A percentile compares a stretch with the other conserved stretches of the same genome.
These are phyloP conservation scores for Eurois occulta DNA, from an alignment of 2,888 invertebrate species.

Conservation along the genomic window DNA sequence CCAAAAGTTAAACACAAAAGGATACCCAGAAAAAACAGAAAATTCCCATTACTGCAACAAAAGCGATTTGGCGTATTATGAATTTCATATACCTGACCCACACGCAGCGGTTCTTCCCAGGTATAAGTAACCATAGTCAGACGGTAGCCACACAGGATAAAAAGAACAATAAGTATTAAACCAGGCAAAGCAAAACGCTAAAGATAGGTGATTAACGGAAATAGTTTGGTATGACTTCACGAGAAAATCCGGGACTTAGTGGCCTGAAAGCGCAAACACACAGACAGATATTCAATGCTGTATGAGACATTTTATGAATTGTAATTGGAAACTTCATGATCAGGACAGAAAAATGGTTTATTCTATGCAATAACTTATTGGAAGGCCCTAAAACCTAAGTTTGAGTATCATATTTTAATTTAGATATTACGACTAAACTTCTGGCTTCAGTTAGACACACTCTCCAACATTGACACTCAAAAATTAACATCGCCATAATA, in stretches of 20 bases:
- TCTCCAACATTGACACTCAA: conserved; percentile 13
- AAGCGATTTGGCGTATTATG: not conserved
- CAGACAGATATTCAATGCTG: not conserved
- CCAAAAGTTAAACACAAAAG: not conserved
- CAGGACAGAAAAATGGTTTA: not conserved
- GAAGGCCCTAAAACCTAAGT: not conserved
- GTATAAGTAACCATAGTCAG: not conserved
- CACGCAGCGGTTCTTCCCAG: not conserved
- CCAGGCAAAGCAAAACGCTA: not conserved
- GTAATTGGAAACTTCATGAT: not conserved
- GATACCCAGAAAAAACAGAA: not conserved
- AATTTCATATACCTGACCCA: not conserved
- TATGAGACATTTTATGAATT: not conserved
- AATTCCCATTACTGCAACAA: not conserved
- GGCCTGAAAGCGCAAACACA: not conserved
- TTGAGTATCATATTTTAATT: not conserved
- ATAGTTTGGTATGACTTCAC: not conserved
- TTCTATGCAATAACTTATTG: not conserved
- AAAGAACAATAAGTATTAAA: not conserved
- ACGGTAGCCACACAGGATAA: not conserved
- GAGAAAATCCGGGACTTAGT: conserved; percentile 4
- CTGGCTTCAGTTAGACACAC: not conserved
- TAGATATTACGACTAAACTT: not conserved
- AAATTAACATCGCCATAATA: conserved; percentile 7
- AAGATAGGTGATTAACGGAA: not conserved